These are phyloP conservation scores for Pristionchus arcanus DNA, from an alignment of 2,888 invertebrate genomes.

Conservation along the genomic window DNA sequence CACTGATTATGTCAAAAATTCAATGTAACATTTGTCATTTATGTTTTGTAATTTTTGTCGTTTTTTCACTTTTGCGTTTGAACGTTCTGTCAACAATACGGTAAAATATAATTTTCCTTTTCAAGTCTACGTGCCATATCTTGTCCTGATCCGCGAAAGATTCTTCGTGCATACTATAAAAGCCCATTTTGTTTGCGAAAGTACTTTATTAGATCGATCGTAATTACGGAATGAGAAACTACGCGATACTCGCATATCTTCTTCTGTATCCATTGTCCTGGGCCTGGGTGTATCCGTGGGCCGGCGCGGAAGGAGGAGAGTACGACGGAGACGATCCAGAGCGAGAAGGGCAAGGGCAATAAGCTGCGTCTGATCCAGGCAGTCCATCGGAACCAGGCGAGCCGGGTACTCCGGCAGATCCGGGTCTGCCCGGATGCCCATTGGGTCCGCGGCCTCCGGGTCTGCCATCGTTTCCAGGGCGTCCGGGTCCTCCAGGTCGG, in stretches of 20 bases:
- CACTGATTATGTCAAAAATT: neutral
- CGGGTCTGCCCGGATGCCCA: slow-evolving; percentile 8
- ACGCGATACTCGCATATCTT: neutral
- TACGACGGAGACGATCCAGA: slow-evolving; percentile 52
- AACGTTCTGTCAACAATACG: too few relatives aligned
- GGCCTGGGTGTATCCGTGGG: neutral
- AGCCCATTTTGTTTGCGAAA: neutral
- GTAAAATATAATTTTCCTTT: too few relatives aligned
- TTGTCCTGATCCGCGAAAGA: too few relatives aligned
- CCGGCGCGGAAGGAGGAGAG: neutral
- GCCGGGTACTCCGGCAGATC: neutral
- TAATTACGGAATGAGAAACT: neutral
- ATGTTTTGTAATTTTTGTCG: too few relatives aligned
- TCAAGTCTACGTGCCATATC: too few relatives aligned
- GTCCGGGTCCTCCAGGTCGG: slow-evolving; percentile 61
- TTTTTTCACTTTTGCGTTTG: too few relatives aligned
- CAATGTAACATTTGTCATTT: neutral
- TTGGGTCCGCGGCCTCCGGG: slow-evolving; percentile 17
- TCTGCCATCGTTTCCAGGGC: slow-evolving; percentile 52
- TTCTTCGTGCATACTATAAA: neutral
- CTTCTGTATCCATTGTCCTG: slow-evolving; percentile 19
- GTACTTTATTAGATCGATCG: neutral
- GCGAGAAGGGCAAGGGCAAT: slow-evolving; percentile 64
- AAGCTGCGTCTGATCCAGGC: slow-evolving; percentile 63
- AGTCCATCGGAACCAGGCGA: slow-evolving; percentile 8